A percentile compares a stretch with the other conserved stretches of the same genome.
phyloP scores from a whole-genome alignment of 2,113 vertebrate genomes.

The Helogale parvula region DNA sequence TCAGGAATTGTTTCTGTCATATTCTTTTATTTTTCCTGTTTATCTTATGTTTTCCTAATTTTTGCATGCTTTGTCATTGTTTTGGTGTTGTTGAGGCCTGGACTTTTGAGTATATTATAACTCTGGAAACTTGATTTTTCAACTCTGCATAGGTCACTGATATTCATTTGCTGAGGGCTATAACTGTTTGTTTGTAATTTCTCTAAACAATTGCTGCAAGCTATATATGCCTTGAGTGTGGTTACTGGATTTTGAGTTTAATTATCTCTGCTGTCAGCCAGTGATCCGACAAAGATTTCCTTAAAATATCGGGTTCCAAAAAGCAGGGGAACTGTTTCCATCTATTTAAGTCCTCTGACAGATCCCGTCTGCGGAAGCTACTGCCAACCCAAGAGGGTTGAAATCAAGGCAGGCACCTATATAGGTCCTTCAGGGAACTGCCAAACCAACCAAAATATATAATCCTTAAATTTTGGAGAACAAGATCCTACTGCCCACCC shows the following conservation, averaged over 20 bases:
- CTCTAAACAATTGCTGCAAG: neutral
- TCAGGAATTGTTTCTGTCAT: neutral
- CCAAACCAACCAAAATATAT: neutral
- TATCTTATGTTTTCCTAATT: neutral
- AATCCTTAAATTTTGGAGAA: neutral
- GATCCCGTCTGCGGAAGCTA: neutral
- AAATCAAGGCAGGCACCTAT: neutral
- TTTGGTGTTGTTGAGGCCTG: neutral
- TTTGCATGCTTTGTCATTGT: neutral
- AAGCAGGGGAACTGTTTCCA: neutral
- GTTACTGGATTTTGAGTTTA: neutral
- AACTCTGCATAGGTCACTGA: neutral
- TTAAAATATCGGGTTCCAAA: neutral
- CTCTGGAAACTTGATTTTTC: neutral
- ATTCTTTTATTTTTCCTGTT: neutral
- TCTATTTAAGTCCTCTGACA: neutral
- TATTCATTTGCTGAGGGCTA: neutral
- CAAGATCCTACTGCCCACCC: neutral
- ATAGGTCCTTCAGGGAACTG: neutral
- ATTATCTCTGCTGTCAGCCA: neutral
- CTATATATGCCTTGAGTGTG: neutral
- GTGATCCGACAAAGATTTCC: neutral
- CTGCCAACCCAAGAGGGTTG: neutral
- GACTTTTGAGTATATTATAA: neutral
- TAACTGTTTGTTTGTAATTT: neutral